phyloP scores from a whole-genome alignment of 1,140 invertebrate genomes.

The Yoshiicerus persimilis region DNA sequence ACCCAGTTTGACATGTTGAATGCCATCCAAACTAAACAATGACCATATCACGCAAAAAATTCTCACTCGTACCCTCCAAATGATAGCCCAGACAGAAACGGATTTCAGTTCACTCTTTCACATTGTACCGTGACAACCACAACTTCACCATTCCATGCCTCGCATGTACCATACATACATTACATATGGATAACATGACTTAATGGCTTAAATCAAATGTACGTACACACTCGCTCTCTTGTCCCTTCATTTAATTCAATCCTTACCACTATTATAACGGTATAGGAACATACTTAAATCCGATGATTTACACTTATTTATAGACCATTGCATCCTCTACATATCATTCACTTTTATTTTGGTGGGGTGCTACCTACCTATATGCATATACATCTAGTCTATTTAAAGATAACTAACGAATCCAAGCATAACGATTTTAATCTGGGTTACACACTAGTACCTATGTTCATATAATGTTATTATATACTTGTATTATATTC shows the following conservation, averaged over 20 bases:
- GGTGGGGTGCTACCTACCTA: too few species aligned
- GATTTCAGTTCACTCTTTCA: background rate
- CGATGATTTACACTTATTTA: too few species aligned
- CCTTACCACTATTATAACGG: too few species aligned
- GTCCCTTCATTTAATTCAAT: background rate
- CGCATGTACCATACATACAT: background rate
- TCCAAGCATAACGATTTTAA: too few species aligned
- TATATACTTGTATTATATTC: too few species aligned
- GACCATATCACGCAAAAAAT: background rate
- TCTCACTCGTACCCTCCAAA: background rate
- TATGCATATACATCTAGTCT: too few species aligned
- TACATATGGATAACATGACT: background rate
- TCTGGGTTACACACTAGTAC: too few species aligned
- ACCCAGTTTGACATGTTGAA: background rate
- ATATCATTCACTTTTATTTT: too few species aligned
- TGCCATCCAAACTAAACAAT: background rate
- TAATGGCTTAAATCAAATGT: background rate
- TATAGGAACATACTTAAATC: too few species aligned
- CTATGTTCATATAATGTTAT: too few species aligned
- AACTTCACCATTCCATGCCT: background rate
- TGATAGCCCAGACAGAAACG: background rate
- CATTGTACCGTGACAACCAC: background rate
- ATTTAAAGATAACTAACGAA: too few species aligned
- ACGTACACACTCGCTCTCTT: background rate
- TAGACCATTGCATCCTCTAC: too few species aligned